phyloP scores from a whole-genome alignment of 2,888 invertebrate genomes.

The Ophonus ardosiacus region DNA sequence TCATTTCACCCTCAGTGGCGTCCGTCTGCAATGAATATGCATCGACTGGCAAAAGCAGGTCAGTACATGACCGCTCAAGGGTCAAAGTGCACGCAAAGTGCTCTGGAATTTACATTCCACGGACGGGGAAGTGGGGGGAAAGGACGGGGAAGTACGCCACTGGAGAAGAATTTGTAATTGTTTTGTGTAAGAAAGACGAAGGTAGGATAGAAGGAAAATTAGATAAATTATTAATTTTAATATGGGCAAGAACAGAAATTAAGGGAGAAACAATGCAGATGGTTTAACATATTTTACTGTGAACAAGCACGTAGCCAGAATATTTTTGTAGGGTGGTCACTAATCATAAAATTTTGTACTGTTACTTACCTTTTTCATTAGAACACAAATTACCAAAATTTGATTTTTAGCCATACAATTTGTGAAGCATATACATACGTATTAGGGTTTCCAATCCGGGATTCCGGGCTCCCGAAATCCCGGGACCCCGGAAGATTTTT shows the following conservation, averaged over 20 bases:
- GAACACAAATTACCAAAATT: no score
- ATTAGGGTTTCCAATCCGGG: no score
- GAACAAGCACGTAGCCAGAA: no score
- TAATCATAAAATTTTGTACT: no score
- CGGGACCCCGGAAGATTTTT: no score
- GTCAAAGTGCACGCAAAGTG: constrained; percentile 30
- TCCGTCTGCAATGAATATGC: constrained; percentile 20
- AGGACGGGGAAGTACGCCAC: constrained; percentile 3
- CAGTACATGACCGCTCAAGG: constrained; percentile 20
- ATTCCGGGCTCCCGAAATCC: no score
- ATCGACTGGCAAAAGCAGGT: constrained; percentile 16
- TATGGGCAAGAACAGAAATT: not conserved
- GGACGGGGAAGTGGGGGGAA: not conserved
- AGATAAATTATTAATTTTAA: not conserved
- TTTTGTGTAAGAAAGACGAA: not conserved
- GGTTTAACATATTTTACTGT: not conserved
- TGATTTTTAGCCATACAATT: no score
- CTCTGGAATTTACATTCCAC: constrained; percentile 32
- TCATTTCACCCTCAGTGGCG: not conserved
- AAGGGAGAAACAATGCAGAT: not conserved
- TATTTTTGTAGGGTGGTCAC: no score
- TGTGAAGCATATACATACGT: no score
- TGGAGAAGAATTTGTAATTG: constrained; percentile 1
- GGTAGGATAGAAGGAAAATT: not conserved
- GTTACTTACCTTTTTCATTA: no score